A percentile compares a stretch with the other conserved stretches of the same genome.
These are phyloP conservation scores for Matsumyia berberina DNA, from an alignment of 2,888 invertebrate species.

Conservation along the genomic window DNA sequence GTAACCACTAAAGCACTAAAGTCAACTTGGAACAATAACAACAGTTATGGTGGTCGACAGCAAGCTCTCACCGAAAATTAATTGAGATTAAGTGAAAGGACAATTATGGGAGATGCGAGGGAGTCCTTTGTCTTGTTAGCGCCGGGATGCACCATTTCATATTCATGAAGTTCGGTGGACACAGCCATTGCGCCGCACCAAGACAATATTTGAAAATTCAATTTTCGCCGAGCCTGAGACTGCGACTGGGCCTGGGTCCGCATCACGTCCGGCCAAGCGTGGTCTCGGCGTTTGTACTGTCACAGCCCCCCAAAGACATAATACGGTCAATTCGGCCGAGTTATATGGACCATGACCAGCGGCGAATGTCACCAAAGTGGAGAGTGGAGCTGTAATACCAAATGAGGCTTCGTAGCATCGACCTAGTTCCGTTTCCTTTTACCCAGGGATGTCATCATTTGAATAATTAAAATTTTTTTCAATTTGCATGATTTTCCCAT, in stretches of 20 bases:
- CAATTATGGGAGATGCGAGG: slow-evolving; percentile 23
- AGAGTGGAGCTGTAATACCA: neutral
- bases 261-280: slow-evolving; percentile 5
- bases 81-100: slow-evolving; percentile 42
- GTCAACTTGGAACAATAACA: slow-evolving; percentile 3
- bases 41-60: slow-evolving; percentile 2
- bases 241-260: neutral
- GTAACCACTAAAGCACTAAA: slow-evolving; percentile 27
- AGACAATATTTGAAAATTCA: slow-evolving; percentile 20
- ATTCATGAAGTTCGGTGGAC: slow-evolving; percentile 29
- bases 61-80: slow-evolving; percentile 30
- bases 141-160: slow-evolving; percentile 31
- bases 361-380: neutral
- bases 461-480: slow-evolving; percentile 43
- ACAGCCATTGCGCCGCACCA: neutral
- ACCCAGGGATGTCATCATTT: slow-evolving; percentile 30
- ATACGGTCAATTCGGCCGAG: slow-evolving; percentile 33
- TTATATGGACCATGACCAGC: slow-evolving; percentile 22
- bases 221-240: neutral
- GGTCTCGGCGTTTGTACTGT: neutral
- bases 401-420: slow-evolving; percentile 10
- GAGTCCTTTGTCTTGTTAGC: neutral
- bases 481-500: slow-evolving; percentile 39
- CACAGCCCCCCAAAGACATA: slow-evolving; percentile 12
- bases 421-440: slow-evolving; percentile 30